Evolutionary conservation across 2,888 invertebrate genomes (phyloP).

Genomic region (Phanerotoma sp.): DNA sequence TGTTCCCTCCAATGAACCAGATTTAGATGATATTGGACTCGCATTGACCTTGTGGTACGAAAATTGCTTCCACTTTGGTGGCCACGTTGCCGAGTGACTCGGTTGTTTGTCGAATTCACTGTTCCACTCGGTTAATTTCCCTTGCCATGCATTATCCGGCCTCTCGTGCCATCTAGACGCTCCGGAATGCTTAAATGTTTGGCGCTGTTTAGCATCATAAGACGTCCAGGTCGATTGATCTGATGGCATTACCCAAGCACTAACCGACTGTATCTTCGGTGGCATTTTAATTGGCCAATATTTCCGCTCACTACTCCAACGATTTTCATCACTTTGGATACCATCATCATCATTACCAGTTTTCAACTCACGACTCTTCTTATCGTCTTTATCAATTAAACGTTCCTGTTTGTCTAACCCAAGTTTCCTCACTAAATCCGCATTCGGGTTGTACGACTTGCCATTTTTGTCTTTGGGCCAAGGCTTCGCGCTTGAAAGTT

Average conservation of each 20-base stretch:
- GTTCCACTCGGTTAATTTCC: slow-evolving; percentile 39
- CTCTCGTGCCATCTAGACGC: slow-evolving; percentile 29
- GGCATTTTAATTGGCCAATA: slow-evolving; percentile 34
- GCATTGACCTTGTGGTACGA: slow-evolving; percentile 51
- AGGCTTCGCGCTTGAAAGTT: slow-evolving; percentile 47
- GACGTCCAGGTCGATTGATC: slow-evolving; percentile 45
- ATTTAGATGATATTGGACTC: slow-evolving; percentile 41
- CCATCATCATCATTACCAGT: slow-evolving; percentile 4
- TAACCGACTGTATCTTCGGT: slow-evolving; percentile 41
- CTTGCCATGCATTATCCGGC: neutral
- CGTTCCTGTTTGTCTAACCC: slow-evolving; percentile 44
- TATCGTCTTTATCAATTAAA: slow-evolving; percentile 20
- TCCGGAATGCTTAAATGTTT: slow-evolving; percentile 20
- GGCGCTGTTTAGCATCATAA: slow-evolving; percentile 35
- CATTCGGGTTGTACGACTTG: slow-evolving; percentile 51
- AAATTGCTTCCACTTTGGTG: slow-evolving; percentile 52
- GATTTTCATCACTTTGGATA: slow-evolving; percentile 15
- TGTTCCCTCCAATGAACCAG: slow-evolving; percentile 41
- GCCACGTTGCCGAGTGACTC: slow-evolving; percentile 39
- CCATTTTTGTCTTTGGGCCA: slow-evolving; percentile 53
- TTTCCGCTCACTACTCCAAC: slow-evolving; percentile 28
- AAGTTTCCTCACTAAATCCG: slow-evolving; percentile 47
- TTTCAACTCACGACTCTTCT: neutral
- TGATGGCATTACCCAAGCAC: slow-evolving; percentile 41
- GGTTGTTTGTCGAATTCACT: slow-evolving; percentile 31